Conservation (phyloP, 64 coral and sea anemone species). For the Stichodactyla mertensii region DNA sequence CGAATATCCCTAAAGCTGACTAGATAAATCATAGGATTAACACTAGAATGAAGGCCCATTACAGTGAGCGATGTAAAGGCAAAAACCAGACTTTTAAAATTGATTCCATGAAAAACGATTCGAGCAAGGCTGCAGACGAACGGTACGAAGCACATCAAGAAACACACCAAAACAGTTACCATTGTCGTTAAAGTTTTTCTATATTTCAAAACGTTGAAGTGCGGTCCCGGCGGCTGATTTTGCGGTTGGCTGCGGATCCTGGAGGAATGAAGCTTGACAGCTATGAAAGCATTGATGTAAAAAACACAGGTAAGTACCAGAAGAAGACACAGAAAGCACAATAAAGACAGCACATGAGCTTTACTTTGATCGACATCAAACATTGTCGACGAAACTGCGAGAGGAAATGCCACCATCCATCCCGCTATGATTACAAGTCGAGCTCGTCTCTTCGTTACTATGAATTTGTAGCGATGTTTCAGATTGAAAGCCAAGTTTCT, state of each 20-base stretch:
- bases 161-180: neutral
- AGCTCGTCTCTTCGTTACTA: neutral
- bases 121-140: neutral
- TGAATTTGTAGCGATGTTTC: neutral
- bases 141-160: neutral
- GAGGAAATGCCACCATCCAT: neutral
- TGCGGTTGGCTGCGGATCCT: neutral
- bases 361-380: neutral
- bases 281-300: neutral
- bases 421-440: neutral
- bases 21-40: neutral
- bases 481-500: neutral
- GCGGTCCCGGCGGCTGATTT: no score
- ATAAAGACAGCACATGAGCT: neutral
- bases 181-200: conserved; percentile 16
- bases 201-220: neutral
- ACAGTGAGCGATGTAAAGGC: neutral
- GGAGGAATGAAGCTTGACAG: neutral
- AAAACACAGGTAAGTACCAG: neutral
- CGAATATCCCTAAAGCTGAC: conserved; percentile 7
- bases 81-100: neutral
- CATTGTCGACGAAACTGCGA: neutral
- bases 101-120: neutral
- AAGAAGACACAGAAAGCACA: neutral
- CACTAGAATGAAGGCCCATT: neutral